A percentile compares a stretch with the other conserved stretches of the same genome.
Evolutionary conservation across 2,797 vertebrate genomes (phyloP).

Genomic region (Schizopygopsis pylzovi): DNA sequence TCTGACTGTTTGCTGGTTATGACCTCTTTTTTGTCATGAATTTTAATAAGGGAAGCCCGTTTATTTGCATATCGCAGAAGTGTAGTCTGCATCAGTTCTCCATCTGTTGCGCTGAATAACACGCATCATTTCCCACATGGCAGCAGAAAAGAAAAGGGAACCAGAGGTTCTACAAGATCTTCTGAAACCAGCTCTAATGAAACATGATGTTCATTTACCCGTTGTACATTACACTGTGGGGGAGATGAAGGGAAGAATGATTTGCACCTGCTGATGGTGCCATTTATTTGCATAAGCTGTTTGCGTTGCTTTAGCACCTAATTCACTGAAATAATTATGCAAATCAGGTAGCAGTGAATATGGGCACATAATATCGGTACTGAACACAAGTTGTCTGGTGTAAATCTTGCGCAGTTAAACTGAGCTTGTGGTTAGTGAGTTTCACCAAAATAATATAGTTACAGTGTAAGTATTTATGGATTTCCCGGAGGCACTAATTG

Average conservation of each 20-base stretch:
- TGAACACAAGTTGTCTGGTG: neutral
- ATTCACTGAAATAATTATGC: constrained; percentile 4
- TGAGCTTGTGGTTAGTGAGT: neutral
- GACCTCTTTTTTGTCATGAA: constrained; percentile 54
- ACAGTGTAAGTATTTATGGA: neutral
- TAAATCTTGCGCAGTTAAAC: neutral
- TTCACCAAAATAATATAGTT: neutral
- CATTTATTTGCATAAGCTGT: neutral
- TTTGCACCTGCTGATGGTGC: neutral
- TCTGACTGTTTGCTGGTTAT: constrained; percentile 20
- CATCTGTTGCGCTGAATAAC: constrained; percentile 50
- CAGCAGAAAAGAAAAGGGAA: neutral
- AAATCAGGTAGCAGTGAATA: neutral
- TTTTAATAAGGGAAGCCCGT: constrained; percentile 50
- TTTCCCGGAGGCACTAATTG: neutral
- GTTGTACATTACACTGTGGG: neutral
- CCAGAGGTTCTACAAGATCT: constrained; percentile 36
- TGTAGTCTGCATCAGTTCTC: constrained; percentile 30
- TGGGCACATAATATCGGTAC: neutral
- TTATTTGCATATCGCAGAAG: constrained; percentile 54
- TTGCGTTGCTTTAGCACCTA: neutral
- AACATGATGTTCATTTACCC: constrained; percentile 17
- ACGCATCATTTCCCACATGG: constrained; percentile 32
- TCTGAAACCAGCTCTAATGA: constrained; percentile 38
- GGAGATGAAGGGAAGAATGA: neutral